Evolutionary conservation across 2,113 vertebrate genomes (phyloP).

Genomic region (Manacus vitellinus): DNA sequence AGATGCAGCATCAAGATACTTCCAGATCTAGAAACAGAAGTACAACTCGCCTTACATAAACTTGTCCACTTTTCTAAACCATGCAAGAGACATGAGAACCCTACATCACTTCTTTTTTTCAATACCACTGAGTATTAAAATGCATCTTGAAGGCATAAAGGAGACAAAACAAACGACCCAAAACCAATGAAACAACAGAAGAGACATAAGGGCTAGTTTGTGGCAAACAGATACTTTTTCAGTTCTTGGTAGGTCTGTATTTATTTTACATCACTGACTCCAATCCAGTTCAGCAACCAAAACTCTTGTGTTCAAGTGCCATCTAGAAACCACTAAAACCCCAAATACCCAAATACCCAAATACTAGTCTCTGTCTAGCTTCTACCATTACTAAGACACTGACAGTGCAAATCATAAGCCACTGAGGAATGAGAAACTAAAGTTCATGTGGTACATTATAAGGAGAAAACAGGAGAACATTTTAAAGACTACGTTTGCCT

Average conservation of each 20-base stretch:
- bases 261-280: not conserved
- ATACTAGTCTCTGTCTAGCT: not conserved
- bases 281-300: not conserved
- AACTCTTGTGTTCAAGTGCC: not conserved
- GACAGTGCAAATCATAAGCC: not conserved
- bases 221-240: not conserved
- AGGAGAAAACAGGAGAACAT: not conserved
- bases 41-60: not conserved
- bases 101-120: not conserved
- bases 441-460: not conserved
- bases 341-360: accelerated
- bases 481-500: not conserved
- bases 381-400: not conserved
- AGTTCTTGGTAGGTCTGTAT: not conserved
- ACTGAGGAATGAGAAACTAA: not conserved
- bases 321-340: not conserved
- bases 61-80: not conserved
- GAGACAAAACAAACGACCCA: not conserved
- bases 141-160: not conserved
- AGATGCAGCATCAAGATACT: not conserved
- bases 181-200: not conserved
- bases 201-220: not conserved
- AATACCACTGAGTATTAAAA: not conserved
- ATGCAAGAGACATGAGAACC: not conserved
- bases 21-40: not conserved